Percentiles rank a stretch among this genome's conserved stretches.
These are phyloP conservation scores for Ips typographus DNA, from an alignment of 1,140 invertebrate species.

Conservation along the genomic window DNA sequence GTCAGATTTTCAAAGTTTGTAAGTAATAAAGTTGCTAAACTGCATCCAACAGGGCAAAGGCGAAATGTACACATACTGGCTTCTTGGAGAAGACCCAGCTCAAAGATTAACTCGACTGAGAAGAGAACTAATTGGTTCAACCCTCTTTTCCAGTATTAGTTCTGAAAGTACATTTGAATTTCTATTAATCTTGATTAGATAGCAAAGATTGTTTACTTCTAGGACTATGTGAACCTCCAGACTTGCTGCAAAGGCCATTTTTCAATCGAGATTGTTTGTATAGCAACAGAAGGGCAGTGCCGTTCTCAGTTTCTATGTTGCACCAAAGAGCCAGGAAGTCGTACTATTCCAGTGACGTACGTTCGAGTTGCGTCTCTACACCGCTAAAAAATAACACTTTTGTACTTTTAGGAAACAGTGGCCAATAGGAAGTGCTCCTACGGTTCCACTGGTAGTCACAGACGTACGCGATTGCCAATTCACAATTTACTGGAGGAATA, in stretches of 20 bases:
- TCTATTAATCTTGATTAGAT: not conserved
- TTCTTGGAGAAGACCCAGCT: slow-evolving; percentile 62
- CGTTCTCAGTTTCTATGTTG: slow-evolving; percentile 38
- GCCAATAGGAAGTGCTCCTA: slow-evolving; percentile 8
- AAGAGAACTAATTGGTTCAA: slow-evolving; percentile 47
- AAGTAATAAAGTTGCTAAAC: not conserved
- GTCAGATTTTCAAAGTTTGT: slow-evolving; percentile 50
- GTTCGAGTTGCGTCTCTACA: not conserved
- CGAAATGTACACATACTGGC: slow-evolving; percentile 75
- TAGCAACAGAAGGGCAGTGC: slow-evolving; percentile 10
- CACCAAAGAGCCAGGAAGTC: slow-evolving; percentile 46
- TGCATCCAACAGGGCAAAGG: slow-evolving; percentile 64
- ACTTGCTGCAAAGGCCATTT: slow-evolving; percentile 43
- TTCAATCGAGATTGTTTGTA: slow-evolving; percentile 18
- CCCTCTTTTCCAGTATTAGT: slow-evolving; percentile 48
- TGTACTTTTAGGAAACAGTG: slow-evolving; percentile 26
- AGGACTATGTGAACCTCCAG: slow-evolving; percentile 49
- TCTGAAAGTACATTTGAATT: slow-evolving; percentile 45
- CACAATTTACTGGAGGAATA: slow-evolving; percentile 34
- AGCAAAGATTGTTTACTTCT: slow-evolving; percentile 13
- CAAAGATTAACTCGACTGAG: slow-evolving; percentile 46
- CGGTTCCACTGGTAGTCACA: slow-evolving; percentile 17
- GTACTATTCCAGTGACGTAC: slow-evolving; percentile 42
- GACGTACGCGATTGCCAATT: slow-evolving; percentile 24
- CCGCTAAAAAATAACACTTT: not conserved